Base-by-base conservation (phyloP, 2,113 vertebrate species). In the Asarcornis scutulata region DNA sequence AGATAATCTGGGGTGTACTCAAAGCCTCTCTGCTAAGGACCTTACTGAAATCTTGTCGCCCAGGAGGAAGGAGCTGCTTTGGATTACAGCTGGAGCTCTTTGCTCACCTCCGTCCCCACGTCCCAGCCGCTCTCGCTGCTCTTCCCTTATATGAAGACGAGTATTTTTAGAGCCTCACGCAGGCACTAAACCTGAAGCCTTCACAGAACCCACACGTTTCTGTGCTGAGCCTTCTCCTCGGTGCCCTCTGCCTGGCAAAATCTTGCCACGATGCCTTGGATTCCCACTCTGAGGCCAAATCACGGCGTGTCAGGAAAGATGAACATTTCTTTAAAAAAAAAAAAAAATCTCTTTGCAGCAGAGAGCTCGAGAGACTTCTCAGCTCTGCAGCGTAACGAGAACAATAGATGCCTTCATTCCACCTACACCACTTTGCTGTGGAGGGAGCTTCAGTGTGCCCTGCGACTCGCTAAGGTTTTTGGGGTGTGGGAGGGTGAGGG, bases 241-340 rank as follows among this genome's bases (percentile, higher is more conserved):
- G 48, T 3, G 1, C 6, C 66, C 32, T 27, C 9, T 23, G 1
- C 42, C 42, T 11, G 18, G 7, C 36, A 18, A 1, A 44, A 12
- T 4, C 0, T 26, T 5, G 44, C 75, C 53, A 4, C 2, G 1
- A 2, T 1, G 29, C 31, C 1, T 7, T 16, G 34, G 50, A 2
- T 69, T 23, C 4, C 89, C 53, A 0, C 76, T 53, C 0, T 31
- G 60, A 40, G 40, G 38, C 38, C 38, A 9, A 15, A 8, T 21
- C 8, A 8, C 29, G 36, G 36, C 25, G 23, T 7, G 6, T 16
- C n/a, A 9, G 15, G 13, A 46, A 53, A 55, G n/a, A 9, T 10
- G 40, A 4, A 2, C 25, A 40, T 9, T 76, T 48, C 46, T 26
- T 64, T 25, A 32, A 27, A 11, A 14, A 59, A 42, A 12, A 40